Percentiles rank a stretch among this genome's conserved stretches.
These are phyloP conservation scores for Marasmarcha lunaedactyla DNA, from an alignment of 2,888 invertebrate species.

Conservation along the genomic window DNA sequence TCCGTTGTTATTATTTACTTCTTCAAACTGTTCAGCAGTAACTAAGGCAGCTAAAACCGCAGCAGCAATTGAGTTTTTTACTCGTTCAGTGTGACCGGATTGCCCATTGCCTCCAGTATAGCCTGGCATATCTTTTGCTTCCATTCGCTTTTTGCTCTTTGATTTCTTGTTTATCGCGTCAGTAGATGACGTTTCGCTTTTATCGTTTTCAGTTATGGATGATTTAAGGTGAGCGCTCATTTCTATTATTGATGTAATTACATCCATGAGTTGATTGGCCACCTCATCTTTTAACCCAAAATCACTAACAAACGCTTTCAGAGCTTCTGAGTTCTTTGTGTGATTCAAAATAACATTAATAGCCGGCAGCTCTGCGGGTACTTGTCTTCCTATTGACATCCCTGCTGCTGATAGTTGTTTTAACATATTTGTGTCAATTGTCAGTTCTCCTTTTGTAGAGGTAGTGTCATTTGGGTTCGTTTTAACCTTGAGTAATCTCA, in stretches of 20 bases:
- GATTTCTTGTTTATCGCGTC: constrained; percentile 31
- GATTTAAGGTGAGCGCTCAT: constrained; percentile 61
- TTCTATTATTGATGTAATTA: constrained; percentile 61
- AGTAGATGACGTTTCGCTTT: constrained; percentile 20
- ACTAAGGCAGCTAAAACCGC: constrained; percentile 63
- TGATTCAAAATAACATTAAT: constrained; percentile 70
- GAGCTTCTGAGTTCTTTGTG: constrained; percentile 56
- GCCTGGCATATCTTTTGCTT: constrained; percentile 25
- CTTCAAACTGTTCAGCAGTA: constrained; percentile 61
- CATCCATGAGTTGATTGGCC: constrained; percentile 63
- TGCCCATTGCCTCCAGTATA: constrained; percentile 30
- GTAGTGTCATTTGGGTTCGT: constrained; percentile 62
- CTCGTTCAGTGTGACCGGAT: constrained; percentile 54
- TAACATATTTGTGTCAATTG: constrained; percentile 75
- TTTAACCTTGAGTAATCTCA: constrained; percentile 59
- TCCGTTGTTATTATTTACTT: constrained; percentile 58
- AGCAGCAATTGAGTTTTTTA: constrained; percentile 65
- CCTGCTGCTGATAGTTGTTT: constrained; percentile 77
- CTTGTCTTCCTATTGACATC: constrained; percentile 75
- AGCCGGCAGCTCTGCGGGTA: constrained; percentile 70
- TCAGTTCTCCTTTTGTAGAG: constrained; percentile 69
- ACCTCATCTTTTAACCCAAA: constrained; percentile 63
- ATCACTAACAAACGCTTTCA: constrained; percentile 60
- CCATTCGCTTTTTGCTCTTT: constrained; percentile 37
- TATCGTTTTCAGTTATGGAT: constrained; percentile 40